A percentile compares a stretch with the other conserved stretches of the same genome.
Evolutionary conservation across 2,888 invertebrate genomes (phyloP).

Genomic region (Xiphydria camelus): DNA sequence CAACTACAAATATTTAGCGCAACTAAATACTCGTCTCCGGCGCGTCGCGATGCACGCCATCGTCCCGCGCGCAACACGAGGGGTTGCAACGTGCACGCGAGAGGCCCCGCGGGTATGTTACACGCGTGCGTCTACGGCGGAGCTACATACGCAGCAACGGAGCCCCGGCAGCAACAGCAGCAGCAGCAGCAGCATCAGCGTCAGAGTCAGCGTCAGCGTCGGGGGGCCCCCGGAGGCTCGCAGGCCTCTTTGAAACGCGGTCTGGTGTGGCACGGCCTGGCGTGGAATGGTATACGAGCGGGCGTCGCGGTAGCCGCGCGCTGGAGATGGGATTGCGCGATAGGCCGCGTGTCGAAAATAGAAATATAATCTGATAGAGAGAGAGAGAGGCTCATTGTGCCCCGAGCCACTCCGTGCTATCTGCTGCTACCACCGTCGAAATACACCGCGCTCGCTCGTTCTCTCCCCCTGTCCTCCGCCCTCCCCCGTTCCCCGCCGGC

Average conservation of each 20-base stretch:
- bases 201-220: constrained; percentile 22
- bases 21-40: too few species aligned
- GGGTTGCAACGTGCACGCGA: constrained; percentile 23
- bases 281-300: not conserved
- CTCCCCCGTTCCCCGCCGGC: not conserved
- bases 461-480: constrained; percentile 15
- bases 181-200: constrained; percentile 22
- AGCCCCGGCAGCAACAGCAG: constrained; percentile 22
- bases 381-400: constrained; percentile 58
- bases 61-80: constrained; percentile 18
- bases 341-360: constrained; percentile 57
- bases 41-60: too few species aligned
- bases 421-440: constrained; percentile 45
- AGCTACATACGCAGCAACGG: constrained; percentile 1
- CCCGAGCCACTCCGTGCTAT: constrained; percentile 50
- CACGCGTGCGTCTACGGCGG: constrained; percentile 12
- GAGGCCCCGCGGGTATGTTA: constrained; percentile 8
- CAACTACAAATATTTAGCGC: too few species aligned
- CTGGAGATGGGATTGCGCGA: constrained; percentile 54
- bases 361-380: constrained; percentile 58
- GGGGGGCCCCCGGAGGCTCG: constrained; percentile 22
- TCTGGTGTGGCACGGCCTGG: not conserved
- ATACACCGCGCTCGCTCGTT: constrained; percentile 30
- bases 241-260: constrained; percentile 2
- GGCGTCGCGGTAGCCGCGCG: constrained; percentile 44